These are phyloP conservation scores for Archips crataeganus DNA, from an alignment of 2,888 invertebrate species.

Conservation along the genomic window DNA sequence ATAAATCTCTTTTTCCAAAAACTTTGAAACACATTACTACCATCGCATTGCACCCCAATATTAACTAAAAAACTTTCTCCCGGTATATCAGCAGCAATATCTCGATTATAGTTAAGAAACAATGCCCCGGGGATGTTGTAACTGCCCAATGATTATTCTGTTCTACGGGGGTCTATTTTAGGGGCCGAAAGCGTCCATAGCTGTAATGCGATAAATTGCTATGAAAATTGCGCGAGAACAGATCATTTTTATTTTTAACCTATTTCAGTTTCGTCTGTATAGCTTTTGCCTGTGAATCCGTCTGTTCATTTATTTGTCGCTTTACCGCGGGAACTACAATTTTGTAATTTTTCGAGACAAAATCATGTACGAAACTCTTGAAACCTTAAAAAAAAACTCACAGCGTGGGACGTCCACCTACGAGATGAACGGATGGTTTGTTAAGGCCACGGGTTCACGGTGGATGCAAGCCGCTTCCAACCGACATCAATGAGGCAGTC, in stretches of 20 bases:
- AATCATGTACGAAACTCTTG: no score
- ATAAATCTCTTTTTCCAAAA: slow-evolving; percentile 36
- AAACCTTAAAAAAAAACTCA: no score
- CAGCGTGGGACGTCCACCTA: no score
- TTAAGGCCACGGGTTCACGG: no score
- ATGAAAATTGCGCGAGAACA: neutral
- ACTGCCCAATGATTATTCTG: slow-evolving; percentile 84
- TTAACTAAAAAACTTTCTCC: slow-evolving; percentile 67
- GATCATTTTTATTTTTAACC: no score
- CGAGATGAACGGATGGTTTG: no score
- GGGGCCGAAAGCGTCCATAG: slow-evolving; percentile 20
- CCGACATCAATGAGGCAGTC: no score
- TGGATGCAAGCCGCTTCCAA: no score
- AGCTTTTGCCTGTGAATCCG: no score
- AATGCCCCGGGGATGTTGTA: slow-evolving; percentile 75
- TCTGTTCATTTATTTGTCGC: no score
- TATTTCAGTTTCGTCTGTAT: neutral
- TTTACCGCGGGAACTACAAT: no score
- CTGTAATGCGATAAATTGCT: slow-evolving; percentile 12
- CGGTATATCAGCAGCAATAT: slow-evolving; percentile 67
- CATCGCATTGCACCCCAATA: slow-evolving; percentile 48
- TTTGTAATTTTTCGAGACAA: no score
- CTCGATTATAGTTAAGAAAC: slow-evolving; percentile 75
- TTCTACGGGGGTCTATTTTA: slow-evolving; percentile 60
- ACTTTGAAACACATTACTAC: slow-evolving; percentile 33